phyloP scores from a whole-genome alignment of 2,888 invertebrate species.

The Agrotis puta region DNA sequence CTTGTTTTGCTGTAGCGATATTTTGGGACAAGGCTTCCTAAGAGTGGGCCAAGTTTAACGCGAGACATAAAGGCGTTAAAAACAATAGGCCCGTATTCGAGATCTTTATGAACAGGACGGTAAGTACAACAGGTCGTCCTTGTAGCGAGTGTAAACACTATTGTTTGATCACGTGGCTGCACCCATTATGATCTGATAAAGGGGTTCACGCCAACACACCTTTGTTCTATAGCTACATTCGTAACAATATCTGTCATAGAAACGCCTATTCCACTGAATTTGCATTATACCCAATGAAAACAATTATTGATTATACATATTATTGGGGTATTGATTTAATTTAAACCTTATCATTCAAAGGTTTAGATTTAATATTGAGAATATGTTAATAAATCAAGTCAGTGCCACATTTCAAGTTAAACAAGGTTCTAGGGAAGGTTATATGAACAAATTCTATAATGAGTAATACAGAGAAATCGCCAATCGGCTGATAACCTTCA shows the following conservation, averaged over 20 bases:
- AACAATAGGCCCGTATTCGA: conserved; percentile 74
- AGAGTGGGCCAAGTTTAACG: conserved; percentile 68
- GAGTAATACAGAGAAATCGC: conserved; percentile 61
- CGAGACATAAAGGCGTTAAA: conserved; percentile 66
- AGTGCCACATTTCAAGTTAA: conserved; percentile 63
- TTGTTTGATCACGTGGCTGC: conserved; percentile 87
- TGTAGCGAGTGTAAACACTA: conserved; percentile 86
- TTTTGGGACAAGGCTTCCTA: conserved; percentile 58
- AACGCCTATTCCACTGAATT: conserved; percentile 58
- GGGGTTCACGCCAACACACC: conserved; percentile 76
- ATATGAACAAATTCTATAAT: conserved; percentile 60
- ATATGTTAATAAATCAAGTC: conserved; percentile 62
- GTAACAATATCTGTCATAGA: conserved; percentile 66
- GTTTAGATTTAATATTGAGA: conserved; percentile 38
- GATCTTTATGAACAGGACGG: conserved; percentile 75
- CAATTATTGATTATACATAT: conserved; percentile 19
- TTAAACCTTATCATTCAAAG: conserved; percentile 13
- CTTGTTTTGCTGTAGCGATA: conserved; percentile 49
- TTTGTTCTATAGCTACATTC: conserved; percentile 72
- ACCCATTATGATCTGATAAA: conserved; percentile 85
- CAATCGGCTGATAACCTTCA: conserved; percentile 60
- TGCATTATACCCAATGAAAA: conserved; percentile 44
- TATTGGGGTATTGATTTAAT: background rate
- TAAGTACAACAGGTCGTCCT: conserved; percentile 79
- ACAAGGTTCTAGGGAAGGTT: conserved; percentile 68